Evolutionary conservation across 2,797 vertebrate species (phyloP).

Genomic region (Lithobates pipiens): DNA sequence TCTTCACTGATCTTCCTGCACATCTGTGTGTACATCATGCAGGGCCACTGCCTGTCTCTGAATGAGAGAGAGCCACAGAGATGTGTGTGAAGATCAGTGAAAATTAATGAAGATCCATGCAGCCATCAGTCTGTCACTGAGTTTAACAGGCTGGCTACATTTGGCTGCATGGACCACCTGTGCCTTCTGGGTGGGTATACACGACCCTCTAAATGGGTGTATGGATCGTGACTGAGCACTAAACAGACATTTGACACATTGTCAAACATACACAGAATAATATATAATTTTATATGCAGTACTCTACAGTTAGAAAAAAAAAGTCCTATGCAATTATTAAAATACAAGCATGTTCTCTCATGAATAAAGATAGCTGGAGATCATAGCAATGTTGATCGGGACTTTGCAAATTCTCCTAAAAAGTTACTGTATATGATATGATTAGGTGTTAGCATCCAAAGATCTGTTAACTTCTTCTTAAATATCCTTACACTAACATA

Average conservation of each 20-base stretch:
- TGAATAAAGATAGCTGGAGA: constrained; percentile 1
- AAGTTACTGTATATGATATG: not conserved
- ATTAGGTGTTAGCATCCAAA: not conserved
- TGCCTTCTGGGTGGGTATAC: too few relatives aligned
- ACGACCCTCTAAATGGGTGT: too few relatives aligned
- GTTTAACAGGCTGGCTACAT: too few relatives aligned
- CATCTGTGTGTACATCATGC: too few relatives aligned
- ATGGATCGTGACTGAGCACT: too few relatives aligned
- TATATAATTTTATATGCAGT: not conserved
- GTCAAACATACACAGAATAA: not conserved
- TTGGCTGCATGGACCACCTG: too few relatives aligned
- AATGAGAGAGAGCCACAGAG: too few relatives aligned
- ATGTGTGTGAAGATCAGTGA: too few relatives aligned
- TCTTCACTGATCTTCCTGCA: too few relatives aligned
- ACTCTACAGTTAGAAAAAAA: not conserved
- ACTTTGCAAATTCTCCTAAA: not conserved
- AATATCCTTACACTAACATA: not conserved
- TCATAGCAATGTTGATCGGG: not conserved
- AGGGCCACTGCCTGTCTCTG: too few relatives aligned
- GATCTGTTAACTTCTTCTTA: not conserved
- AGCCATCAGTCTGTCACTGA: too few relatives aligned
- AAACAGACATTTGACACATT: not conserved
- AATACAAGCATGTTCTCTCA: not conserved
- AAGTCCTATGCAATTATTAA: not conserved
- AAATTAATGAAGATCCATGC: too few relatives aligned